Evolutionary conservation across 2,113 vertebrate genomes (phyloP).

Genomic region (Motacilla alba): DNA sequence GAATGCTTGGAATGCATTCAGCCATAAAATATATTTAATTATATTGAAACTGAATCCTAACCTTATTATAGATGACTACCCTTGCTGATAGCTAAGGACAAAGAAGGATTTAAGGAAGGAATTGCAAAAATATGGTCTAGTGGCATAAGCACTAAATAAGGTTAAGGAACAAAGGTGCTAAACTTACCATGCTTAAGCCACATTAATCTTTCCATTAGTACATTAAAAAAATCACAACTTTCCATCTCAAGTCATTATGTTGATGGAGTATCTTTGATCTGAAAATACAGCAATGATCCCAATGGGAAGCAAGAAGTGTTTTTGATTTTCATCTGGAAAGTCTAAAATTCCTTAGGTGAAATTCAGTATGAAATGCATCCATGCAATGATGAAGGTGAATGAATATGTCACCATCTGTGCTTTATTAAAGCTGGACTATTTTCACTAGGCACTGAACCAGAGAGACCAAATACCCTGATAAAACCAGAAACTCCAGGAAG

Average conservation of each 20-base stretch:
- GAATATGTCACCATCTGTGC: slow-evolving; percentile 78
- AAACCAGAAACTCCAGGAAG: slow-evolving; percentile 77
- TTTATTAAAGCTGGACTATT: slow-evolving; percentile 77
- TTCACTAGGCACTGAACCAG: slow-evolving; percentile 77
- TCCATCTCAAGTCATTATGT: slow-evolving; percentile 48
- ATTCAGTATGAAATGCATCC: slow-evolving; percentile 81
- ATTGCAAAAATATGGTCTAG: slow-evolving; percentile 51
- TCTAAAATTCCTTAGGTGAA: slow-evolving; percentile 81
- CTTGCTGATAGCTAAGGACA: slow-evolving; percentile 17
- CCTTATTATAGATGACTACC: slow-evolving; percentile 53
- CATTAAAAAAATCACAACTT: slow-evolving; percentile 49
- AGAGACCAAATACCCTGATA: slow-evolving; percentile 80
- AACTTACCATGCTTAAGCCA: slow-evolving; percentile 14
- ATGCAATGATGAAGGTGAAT: slow-evolving; percentile 74
- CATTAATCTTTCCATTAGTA: slow-evolving; percentile 56
- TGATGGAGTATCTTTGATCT: slow-evolving; percentile 72
- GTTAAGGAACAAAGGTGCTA: slow-evolving; percentile 32
- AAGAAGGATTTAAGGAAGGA: slow-evolving; percentile 25
- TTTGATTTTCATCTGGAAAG: slow-evolving; percentile 83
- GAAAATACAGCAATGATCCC: slow-evolving; percentile 73
- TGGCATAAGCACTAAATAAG: not conserved
- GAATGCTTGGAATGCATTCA: slow-evolving; percentile 74
- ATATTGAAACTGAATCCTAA: slow-evolving; percentile 75
- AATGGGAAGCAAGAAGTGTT: slow-evolving; percentile 74
- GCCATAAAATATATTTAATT: slow-evolving; percentile 69